A percentile compares a stretch with the other conserved stretches of the same genome.
These are phyloP conservation scores for Anniella stebbinsi DNA, from an alignment of 2,797 vertebrate genomes.

Conservation along the genomic window DNA sequence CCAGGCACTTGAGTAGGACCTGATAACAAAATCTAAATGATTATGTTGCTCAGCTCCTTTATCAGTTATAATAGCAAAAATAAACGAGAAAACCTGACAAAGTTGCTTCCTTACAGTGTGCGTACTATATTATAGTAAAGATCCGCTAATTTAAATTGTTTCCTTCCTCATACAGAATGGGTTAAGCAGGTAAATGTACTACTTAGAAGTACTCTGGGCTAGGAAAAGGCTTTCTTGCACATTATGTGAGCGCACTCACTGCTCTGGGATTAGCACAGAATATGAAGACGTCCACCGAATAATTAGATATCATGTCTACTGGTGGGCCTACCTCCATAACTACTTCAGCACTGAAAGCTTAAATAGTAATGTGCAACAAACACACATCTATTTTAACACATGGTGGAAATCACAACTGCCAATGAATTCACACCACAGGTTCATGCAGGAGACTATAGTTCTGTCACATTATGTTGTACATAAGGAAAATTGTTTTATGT, in stretches of 20 bases:
- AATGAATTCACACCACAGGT: not conserved
- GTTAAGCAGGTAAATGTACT: constrained; percentile 2
- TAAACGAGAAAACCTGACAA: constrained; percentile 26
- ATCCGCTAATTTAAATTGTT: not conserved
- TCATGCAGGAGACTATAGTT: constrained; percentile 2
- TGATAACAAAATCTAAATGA: constrained; percentile 29
- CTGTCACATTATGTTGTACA: not conserved
- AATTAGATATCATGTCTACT: not conserved
- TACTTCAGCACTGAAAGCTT: not conserved
- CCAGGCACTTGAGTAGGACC: constrained; percentile 38
- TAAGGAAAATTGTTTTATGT: not conserved
- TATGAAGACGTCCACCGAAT: not conserved
- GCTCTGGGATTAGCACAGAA: not conserved
- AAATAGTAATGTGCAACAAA: not conserved
- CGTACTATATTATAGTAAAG: constrained; percentile 8
- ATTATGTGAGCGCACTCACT: not conserved
- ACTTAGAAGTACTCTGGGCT: not conserved
- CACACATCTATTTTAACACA: constrained; percentile 7
- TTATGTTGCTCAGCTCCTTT: constrained; percentile 8
- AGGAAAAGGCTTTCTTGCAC: not conserved
- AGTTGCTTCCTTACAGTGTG: constrained; percentile 9
- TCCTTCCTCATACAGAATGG: not conserved
- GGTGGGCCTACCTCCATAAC: not conserved
- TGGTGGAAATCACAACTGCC: not conserved
- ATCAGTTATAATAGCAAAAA: constrained; percentile 25